These are phyloP conservation scores for Zonotrichia leucophrys DNA, from an alignment of 2,113 vertebrate genomes.

Conservation along the genomic window DNA sequence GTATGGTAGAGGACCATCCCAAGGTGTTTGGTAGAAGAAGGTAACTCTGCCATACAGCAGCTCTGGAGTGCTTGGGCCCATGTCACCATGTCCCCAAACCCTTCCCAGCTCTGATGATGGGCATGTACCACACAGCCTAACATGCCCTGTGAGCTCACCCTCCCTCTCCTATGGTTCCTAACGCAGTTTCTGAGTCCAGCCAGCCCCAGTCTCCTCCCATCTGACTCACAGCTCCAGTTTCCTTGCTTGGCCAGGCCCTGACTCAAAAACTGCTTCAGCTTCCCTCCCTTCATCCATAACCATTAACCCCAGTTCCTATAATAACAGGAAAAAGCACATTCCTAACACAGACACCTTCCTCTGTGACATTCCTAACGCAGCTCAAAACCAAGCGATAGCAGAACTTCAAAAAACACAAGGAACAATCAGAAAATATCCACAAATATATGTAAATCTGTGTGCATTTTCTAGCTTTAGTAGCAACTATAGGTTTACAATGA, in stretches of 20 bases:
- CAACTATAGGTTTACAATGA: neutral
- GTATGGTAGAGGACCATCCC: neutral
- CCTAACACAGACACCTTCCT: slow-evolving; percentile 51
- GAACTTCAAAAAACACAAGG: neutral
- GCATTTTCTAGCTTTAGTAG: neutral
- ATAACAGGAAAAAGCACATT: slow-evolving; percentile 71
- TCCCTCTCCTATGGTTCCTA: neutral
- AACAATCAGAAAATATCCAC: neutral
- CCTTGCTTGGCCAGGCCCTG: slow-evolving; percentile 6
- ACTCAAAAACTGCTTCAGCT: slow-evolving; percentile 22
- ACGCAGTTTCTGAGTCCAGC: neutral
- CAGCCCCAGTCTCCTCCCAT: slow-evolving; percentile 35
- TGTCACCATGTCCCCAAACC: neutral
- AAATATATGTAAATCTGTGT: neutral
- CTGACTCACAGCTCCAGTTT: slow-evolving; percentile 56
- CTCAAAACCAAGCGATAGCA: neutral
- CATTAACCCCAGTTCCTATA: slow-evolving; percentile 57
- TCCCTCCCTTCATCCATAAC: slow-evolving; percentile 49
- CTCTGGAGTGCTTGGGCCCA: neutral
- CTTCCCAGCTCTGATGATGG: neutral
- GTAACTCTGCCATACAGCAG: neutral
- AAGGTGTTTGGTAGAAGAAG: neutral
- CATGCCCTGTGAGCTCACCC: neutral
- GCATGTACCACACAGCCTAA: neutral
- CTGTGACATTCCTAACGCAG: neutral